Evolutionary conservation across 2,888 invertebrate species (phyloP).

Genomic region (Eustalomyia histrio): DNA sequence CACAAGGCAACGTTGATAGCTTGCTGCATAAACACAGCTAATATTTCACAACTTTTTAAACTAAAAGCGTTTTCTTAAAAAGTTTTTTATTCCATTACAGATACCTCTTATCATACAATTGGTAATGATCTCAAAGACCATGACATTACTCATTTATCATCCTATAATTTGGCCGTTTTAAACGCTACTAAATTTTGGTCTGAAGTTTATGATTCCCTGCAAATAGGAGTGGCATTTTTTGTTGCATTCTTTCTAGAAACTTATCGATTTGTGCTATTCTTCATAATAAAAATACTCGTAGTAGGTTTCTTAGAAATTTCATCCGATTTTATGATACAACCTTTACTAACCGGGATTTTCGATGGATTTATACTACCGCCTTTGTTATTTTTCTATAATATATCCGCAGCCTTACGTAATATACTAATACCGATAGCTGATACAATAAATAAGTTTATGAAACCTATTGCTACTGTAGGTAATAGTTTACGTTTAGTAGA

Average conservation of each 20-base stretch:
- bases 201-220: slow-evolving; percentile 83
- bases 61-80: background rate
- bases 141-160: slow-evolving; percentile 82
- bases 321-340: slow-evolving; percentile 86
- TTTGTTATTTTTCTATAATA: slow-evolving; percentile 83
- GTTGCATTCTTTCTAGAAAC: slow-evolving; percentile 83
- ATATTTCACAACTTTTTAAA: too few relatives aligned
- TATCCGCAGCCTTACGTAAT: slow-evolving; percentile 82
- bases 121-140: slow-evolving; percentile 83
- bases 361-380: slow-evolving; percentile 85
- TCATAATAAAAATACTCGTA: slow-evolving; percentile 82
- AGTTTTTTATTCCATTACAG: background rate
- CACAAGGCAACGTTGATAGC: too few relatives aligned
- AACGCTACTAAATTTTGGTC: slow-evolving; percentile 84
- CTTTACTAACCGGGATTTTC: slow-evolving; percentile 82
- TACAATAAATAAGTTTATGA: slow-evolving; percentile 79
- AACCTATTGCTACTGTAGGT: slow-evolving; percentile 72
- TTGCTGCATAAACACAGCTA: too few relatives aligned
- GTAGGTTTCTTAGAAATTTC: slow-evolving; percentile 83
- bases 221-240: slow-evolving; percentile 82
- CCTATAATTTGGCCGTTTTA: slow-evolving; percentile 81
- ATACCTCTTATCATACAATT: slow-evolving; percentile 85
- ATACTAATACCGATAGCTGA: slow-evolving; percentile 83
- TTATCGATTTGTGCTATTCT: slow-evolving; percentile 82
- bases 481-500: slow-evolving; percentile 72